These are phyloP conservation scores for Pseudochaenichthys georgianus DNA, from an alignment of 2,797 vertebrate species.

Conservation along the genomic window DNA sequence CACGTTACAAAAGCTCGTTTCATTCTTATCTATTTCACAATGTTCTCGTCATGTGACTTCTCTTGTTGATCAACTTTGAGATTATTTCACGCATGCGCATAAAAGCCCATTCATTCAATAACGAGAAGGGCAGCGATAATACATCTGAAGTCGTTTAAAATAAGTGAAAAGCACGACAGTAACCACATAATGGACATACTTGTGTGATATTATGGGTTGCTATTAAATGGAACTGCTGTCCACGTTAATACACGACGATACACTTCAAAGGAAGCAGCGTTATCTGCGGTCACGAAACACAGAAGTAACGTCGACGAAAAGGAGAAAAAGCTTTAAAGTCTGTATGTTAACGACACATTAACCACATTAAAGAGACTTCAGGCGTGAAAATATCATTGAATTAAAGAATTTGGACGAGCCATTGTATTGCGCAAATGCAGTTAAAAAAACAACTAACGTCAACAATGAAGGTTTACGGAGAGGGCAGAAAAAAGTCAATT, in stretches of 20 bases:
- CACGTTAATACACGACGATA: neutral
- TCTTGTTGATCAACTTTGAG: slow-evolving; percentile 92
- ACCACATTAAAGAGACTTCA: rapidly evolving
- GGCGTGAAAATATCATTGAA: neutral
- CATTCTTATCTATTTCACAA: slow-evolving; percentile 51
- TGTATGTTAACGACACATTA: rapidly evolving
- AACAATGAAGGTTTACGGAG: slow-evolving; percentile 72
- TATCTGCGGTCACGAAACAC: slow-evolving; percentile 32
- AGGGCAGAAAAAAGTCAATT: slow-evolving; percentile 42
- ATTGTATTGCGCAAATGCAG: slow-evolving; percentile 59
- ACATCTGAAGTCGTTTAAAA: slow-evolving; percentile 11
- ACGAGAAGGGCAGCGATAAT: slow-evolving; percentile 62
- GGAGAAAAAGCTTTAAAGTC: rapidly evolving
- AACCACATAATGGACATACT: rapidly evolving
- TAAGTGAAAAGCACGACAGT: neutral
- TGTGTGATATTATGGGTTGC: rapidly evolving
- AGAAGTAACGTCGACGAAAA: slow-evolving; percentile 51
- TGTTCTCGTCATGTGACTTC: slow-evolving; percentile 86
- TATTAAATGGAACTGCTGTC: neutral
- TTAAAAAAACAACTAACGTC: slow-evolving; percentile 70
- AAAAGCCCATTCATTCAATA: slow-evolving; percentile 94
- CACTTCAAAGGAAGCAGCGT: slow-evolving; percentile 16
- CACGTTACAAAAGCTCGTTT: too few species aligned
- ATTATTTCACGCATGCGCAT: slow-evolving; percentile 89
- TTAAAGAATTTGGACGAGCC: slow-evolving; percentile 13